A percentile compares a stretch with the other conserved stretches of the same genome.
Conservation (phyloP, 1,140 invertebrate species). For the Ylistrum balloti region DNA sequence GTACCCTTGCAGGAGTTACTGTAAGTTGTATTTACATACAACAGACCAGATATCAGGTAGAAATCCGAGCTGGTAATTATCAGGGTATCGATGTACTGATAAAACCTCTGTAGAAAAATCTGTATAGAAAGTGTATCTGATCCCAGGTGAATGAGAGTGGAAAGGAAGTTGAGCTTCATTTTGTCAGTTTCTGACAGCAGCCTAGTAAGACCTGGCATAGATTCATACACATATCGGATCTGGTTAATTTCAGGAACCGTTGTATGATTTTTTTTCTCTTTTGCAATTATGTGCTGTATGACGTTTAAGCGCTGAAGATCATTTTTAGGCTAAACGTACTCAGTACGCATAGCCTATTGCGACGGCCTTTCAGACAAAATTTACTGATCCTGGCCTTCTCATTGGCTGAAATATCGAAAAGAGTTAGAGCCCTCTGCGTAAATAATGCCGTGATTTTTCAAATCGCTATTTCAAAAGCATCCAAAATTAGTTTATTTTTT, state of each 20-base stretch:
- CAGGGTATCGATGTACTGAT: neutral
- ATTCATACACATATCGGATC: neutral
- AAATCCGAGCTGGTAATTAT: neutral
- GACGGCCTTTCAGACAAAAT: too few relatives aligned
- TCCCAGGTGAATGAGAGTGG: neutral
- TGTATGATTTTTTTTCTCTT: too few relatives aligned
- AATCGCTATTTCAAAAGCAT: too few relatives aligned
- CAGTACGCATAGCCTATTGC: too few relatives aligned
- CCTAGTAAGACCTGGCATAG: neutral
- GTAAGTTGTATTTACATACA: neutral
- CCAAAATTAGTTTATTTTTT: too few relatives aligned
- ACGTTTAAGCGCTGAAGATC: neutral
- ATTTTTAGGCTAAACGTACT: too few relatives aligned
- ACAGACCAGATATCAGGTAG: neutral
- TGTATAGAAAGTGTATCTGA: neutral
- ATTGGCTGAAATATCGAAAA: too few relatives aligned
- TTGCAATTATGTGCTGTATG: neutral
- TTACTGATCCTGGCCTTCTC: too few relatives aligned
- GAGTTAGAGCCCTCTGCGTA: too few relatives aligned
- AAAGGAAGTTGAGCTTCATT: conserved; percentile 12
- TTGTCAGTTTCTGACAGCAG: neutral
- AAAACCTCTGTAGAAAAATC: neutral
- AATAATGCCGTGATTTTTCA: too few relatives aligned
- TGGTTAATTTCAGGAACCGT: neutral
- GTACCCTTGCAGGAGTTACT: neutral